Evolutionary conservation across 1,140 invertebrate species (phyloP), one percentile per base, ranked within the genome.

Genomic region (Penaeus japonicus): DNA sequence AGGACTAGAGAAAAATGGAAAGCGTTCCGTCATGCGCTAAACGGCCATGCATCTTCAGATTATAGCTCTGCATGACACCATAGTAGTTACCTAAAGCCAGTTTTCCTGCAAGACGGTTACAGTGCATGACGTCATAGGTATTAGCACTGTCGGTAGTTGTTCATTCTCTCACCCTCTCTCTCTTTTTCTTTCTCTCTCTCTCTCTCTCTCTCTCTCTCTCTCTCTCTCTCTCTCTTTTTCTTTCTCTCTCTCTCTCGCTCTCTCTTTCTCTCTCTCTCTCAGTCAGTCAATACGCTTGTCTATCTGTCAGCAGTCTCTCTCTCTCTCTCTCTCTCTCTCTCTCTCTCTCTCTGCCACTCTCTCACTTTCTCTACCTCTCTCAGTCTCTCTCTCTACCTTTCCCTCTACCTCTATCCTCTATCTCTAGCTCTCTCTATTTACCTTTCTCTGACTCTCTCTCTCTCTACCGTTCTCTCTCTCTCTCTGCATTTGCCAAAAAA

Each of bases 161-260:
- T 81, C 18, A 22, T 24, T 32, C 47, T 53, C 18, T 18, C 27
- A 1, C 54, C 55, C 54, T 81, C 24, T 81, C 54, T 81, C 12
- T 47, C 12, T 79, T 39, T 32, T 22, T 77, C 73, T 22, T 30
- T 30, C 27, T 77, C 73, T 77, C 73, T 77, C 73, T 77, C 73
- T 77, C 27, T 77, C 77, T 79, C 77, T 79, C 77, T 79, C 77
- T 79, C 32, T 79, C 77, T 79, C 77, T 79, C 77, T 79, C 77
- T 79, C 32, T 79, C 77, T 79, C 77, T 79, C 47, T 79, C 77
- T 79, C 47, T 79, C 77, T 79, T 39, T 79, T 39, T 79, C 77
- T 79, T 39, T 79, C 77, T 53, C 77, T 79, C 77, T 79, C 77
- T 79, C 77, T 30, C 77, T 79, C 77, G 30, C 30, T 30, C 30